Conservation (phyloP, 2,113 vertebrate species). For the Malurus cyaneus region DNA sequence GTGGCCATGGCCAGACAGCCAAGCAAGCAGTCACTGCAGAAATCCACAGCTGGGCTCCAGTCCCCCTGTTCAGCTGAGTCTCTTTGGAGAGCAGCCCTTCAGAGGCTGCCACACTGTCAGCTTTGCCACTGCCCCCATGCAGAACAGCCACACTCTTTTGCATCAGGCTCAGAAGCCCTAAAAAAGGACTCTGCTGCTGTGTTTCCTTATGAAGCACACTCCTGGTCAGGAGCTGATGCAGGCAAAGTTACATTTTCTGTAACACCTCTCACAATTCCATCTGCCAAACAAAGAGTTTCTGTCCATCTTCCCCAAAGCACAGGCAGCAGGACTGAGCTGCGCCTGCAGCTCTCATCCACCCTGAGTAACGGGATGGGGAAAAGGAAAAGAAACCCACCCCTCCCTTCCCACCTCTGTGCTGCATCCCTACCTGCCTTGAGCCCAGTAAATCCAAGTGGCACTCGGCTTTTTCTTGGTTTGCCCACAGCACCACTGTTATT, state of each 20-base stretch:
- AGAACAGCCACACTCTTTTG: rapidly evolving
- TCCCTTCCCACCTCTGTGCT: neutral
- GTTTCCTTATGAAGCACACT: neutral
- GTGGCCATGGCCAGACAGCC: neutral
- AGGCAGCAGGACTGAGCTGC: neutral
- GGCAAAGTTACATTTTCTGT: neutral
- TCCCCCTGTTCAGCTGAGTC: neutral
- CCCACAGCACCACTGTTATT: neutral
- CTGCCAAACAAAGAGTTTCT: neutral
- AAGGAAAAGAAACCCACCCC: neutral
- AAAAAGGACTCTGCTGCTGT: neutral
- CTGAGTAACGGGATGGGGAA: neutral
- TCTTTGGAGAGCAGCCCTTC: neutral
- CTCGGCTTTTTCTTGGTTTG: neutral
- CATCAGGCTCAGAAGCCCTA: neutral
- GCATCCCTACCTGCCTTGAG: neutral
- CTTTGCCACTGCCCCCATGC: neutral
- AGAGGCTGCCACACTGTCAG: neutral
- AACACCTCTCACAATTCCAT: neutral
- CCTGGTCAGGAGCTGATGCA: neutral
- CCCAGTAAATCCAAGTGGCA: neutral
- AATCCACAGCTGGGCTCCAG: neutral
- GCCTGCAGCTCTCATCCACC: neutral
- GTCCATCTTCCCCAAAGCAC: neutral
- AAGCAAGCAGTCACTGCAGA: neutral